Base-by-base conservation (phyloP, 1,140 invertebrate species). In the Macrosteles quadrilineatus region DNA sequence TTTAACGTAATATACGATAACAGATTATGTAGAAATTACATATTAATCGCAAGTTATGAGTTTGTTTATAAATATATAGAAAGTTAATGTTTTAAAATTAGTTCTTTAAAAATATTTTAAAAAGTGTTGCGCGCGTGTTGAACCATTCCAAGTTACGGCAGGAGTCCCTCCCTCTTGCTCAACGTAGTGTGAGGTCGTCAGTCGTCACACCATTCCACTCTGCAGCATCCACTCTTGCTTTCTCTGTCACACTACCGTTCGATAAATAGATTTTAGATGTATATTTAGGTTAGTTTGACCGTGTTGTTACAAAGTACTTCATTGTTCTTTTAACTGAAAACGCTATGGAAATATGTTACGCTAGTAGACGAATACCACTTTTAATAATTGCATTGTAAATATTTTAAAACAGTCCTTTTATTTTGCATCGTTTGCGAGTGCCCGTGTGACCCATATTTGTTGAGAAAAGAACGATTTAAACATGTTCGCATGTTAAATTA, bases 231-330 rank as follows among this genome's bases (percentile, higher is more conserved):
- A 69, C 43, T 55, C 31, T 47, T 69, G 68, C 55, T 72, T 62
- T 57, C 59, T 72, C 32, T 70, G 69, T 66, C 43, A 47, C 57
- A 40, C 45, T 9, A 17, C 47, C 47, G 47, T 50, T 50, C 55
- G 55, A 71, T 74, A 74, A 53, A 66, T 74, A 74, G 73, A 71
- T 59, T 71, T 71, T 74, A 74, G 73, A 71, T 74, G 72, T 74
- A 72, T 70, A 73, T 71, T 70, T 74, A 74, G 73, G 72, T 70
- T 74, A 74, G 73, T 73, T 64, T 74, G 65, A 73, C 73, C 70
- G 63, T 74, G 72, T 71, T 70, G 70, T 73, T 73, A 74, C 73
- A 57, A 69, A 57, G 57, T 59, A 71, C 66, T 68, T 70, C 62
- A 53, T 65, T 67, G 70, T 74, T 73, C 68, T 63, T 53, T 69